A percentile compares a stretch with the other conserved stretches of the same genome.
These are phyloP conservation scores for Garrulus glandarius DNA, from an alignment of 2,797 vertebrate species.

Conservation along the genomic window DNA sequence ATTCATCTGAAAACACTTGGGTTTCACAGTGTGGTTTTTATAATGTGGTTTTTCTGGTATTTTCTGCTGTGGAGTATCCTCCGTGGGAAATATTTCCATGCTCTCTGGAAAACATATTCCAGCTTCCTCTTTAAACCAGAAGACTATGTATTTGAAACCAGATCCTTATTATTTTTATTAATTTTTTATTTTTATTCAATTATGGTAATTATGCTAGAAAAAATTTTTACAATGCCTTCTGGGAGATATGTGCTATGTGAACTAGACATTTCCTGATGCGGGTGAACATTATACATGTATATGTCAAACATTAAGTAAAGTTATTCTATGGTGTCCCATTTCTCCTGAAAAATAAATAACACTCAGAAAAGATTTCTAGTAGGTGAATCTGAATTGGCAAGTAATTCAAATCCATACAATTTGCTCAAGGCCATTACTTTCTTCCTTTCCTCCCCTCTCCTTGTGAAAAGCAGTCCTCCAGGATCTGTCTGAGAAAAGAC, in stretches of 20 bases:
- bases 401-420: neutral
- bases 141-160: neutral
- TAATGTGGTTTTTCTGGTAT: neutral
- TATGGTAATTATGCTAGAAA: neutral
- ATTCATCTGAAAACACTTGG: neutral
- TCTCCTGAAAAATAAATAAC: neutral
- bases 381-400: neutral
- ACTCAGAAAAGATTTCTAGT: neutral
- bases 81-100: neutral
- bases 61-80: neutral
- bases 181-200: neutral
- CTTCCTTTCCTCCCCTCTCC: neutral
- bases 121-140: neutral
- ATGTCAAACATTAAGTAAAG: neutral
- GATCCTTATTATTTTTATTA: conserved; percentile 9
- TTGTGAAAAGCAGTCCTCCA: neutral
- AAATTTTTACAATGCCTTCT: neutral
- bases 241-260: neutral
- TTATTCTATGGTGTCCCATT: neutral
- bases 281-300: neutral
- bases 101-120: neutral
- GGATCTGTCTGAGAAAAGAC: neutral
- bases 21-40: neutral
- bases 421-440: neutral
- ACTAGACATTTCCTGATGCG: neutral